Conservation (phyloP, 2,113 vertebrate species). For the Psilopsiagon aymara region DNA sequence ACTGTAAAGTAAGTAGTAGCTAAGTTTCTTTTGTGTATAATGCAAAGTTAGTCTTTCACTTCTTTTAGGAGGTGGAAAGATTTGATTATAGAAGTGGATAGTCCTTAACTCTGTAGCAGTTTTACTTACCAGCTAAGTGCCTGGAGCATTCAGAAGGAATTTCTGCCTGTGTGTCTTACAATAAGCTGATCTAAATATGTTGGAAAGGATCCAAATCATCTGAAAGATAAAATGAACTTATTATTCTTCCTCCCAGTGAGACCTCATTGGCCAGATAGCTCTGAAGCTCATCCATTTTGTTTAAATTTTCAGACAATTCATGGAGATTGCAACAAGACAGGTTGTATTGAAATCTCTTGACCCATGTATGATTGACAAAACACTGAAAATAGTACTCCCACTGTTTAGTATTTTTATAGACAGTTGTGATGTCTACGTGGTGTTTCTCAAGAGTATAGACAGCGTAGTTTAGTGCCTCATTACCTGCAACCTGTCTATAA, state of each 20-base stretch:
- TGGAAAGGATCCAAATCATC: background rate
- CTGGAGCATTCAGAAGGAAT: background rate
- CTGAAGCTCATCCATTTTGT: background rate
- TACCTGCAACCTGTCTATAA: background rate
- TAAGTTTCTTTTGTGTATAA: background rate
- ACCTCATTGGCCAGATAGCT: background rate
- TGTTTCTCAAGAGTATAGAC: background rate
- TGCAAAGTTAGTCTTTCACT: background rate
- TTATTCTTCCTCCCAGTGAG: background rate
- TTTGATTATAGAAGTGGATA: background rate
- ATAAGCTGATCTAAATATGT: background rate
- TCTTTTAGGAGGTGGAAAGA: background rate
- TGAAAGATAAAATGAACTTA: background rate
- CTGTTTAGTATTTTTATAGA: background rate
- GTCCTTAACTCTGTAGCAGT: background rate
- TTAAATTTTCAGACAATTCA: background rate
- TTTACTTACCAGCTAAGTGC: background rate
- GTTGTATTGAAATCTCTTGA: background rate
- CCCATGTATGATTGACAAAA: background rate
- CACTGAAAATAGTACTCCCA: background rate
- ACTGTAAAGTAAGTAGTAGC: background rate
- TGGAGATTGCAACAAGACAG: background rate
- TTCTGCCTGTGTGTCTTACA: background rate
- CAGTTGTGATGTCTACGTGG: background rate
- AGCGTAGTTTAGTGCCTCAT: background rate